These are phyloP conservation scores for Cephalopterus ornatus DNA, from an alignment of 2,113 vertebrate species.

Conservation along the genomic window DNA sequence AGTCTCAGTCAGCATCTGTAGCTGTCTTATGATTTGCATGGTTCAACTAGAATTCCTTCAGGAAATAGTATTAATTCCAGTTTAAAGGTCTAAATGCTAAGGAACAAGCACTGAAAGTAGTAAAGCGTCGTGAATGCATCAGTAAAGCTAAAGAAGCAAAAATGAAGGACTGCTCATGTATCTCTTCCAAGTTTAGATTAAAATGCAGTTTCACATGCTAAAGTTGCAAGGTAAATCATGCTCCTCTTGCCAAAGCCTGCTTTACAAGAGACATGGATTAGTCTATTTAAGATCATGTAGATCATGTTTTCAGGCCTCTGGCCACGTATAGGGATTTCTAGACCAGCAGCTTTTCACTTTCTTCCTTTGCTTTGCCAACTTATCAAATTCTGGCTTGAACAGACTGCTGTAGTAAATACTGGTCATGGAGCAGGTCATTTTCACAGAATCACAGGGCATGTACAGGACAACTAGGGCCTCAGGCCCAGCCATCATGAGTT, in stretches of 20 bases:
- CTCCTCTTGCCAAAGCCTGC: neutral
- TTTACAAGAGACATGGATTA: neutral
- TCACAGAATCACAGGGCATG: neutral
- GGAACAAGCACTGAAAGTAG: neutral
- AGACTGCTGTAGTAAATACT: neutral
- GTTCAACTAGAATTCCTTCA: neutral
- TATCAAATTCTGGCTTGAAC: neutral
- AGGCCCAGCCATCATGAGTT: neutral
- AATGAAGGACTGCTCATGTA: accelerated
- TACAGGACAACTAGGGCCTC: neutral
- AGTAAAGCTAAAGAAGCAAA: neutral
- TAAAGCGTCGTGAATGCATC: too few species aligned
- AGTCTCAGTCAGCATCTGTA: neutral
- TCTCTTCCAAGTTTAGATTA: neutral
- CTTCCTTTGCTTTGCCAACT: neutral
- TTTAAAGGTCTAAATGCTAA: neutral
- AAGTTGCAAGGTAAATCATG: neutral
- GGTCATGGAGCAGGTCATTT: neutral
- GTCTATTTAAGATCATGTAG: neutral
- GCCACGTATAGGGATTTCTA: neutral
- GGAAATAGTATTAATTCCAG: neutral
- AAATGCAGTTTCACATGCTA: neutral
- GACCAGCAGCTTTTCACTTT: neutral
- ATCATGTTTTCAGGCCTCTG: neutral
- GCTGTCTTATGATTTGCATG: neutral